Conservation (phyloP, 2,797 vertebrate genomes). For the Meda fulgida region DNA sequence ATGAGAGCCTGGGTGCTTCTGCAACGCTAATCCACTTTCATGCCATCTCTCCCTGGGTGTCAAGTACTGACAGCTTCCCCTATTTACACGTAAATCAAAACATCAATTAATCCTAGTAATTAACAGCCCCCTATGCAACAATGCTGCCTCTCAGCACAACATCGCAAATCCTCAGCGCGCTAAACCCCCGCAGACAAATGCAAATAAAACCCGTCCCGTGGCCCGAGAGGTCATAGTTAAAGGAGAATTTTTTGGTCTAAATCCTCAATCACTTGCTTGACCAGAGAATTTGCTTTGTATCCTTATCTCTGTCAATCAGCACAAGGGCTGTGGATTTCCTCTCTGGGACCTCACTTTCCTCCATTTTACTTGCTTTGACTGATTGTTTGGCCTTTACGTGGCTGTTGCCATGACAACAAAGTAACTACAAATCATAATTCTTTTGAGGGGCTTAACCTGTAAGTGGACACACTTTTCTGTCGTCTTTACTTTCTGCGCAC, state of each 20-base stretch:
- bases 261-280: background rate
- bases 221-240: slow-evolving; percentile 7
- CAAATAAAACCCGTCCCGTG: background rate
- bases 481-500: background rate
- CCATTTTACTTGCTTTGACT: slow-evolving; percentile 37
- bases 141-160: slow-evolving; percentile 23
- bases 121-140: slow-evolving; percentile 67
- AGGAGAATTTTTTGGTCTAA: background rate
- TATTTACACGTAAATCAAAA: slow-evolving; percentile 74
- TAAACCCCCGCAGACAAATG: slow-evolving; percentile 17
- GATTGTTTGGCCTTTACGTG: slow-evolving; percentile 19
- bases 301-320: slow-evolving; percentile 34
- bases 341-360: slow-evolving; percentile 36
- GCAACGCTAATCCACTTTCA: slow-evolving; percentile 80
- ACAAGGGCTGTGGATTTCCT: slow-evolving; percentile 28
- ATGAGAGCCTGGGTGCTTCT: slow-evolving; percentile 69
- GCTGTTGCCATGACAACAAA: slow-evolving; percentile 47
- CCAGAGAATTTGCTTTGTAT: slow-evolving; percentile 12
- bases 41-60: slow-evolving; percentile 70
- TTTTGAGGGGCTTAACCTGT: slow-evolving; percentile 32
- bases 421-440: slow-evolving; percentile 19
- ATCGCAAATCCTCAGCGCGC: slow-evolving; percentile 14
- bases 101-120: slow-evolving; percentile 77
- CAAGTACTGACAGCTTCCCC: slow-evolving; percentile 61
- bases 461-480: slow-evolving; percentile 34